Percentiles rank a stretch among this genome's conserved stretches.
These are phyloP conservation scores for Indicator indicator DNA, from an alignment of 2,113 vertebrate species.

Conservation along the genomic window DNA sequence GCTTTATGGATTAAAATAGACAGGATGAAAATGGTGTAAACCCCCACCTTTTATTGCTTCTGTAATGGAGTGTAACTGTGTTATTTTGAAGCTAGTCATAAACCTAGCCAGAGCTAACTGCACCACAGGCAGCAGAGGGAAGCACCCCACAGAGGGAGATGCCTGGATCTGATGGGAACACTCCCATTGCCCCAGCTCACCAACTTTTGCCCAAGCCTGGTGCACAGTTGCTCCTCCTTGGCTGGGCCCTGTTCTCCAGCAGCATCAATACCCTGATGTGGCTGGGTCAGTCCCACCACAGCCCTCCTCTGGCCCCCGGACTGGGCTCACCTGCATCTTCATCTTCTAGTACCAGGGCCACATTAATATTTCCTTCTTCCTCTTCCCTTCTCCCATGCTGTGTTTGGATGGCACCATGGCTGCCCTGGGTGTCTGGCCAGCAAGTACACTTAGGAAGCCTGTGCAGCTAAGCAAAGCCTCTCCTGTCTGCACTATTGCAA, in stretches of 20 bases:
- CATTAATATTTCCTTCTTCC: background rate
- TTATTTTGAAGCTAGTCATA: background rate
- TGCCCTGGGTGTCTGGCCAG: background rate
- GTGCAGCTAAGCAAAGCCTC: background rate
- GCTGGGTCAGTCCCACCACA: background rate
- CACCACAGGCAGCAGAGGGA: background rate
- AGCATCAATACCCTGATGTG: background rate
- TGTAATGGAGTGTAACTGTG: background rate
- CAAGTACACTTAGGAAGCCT: background rate
- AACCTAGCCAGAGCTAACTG: no score
- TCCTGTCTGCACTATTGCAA: accelerated
- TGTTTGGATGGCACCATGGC: background rate
- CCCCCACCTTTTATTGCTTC: background rate
- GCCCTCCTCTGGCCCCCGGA: background rate
- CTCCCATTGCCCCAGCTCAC: background rate
- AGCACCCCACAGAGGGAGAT: background rate
- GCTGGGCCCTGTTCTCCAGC: background rate
- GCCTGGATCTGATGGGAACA: background rate
- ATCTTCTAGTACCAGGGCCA: background rate
- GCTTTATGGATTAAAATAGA: background rate
- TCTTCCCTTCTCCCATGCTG: background rate
- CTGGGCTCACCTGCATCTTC: background rate
- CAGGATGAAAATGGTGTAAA: background rate
- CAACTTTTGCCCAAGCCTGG: background rate
- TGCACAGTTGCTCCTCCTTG: background rate